Conservation (phyloP, 2,888 invertebrate genomes). For the Spialia ferax region DNA sequence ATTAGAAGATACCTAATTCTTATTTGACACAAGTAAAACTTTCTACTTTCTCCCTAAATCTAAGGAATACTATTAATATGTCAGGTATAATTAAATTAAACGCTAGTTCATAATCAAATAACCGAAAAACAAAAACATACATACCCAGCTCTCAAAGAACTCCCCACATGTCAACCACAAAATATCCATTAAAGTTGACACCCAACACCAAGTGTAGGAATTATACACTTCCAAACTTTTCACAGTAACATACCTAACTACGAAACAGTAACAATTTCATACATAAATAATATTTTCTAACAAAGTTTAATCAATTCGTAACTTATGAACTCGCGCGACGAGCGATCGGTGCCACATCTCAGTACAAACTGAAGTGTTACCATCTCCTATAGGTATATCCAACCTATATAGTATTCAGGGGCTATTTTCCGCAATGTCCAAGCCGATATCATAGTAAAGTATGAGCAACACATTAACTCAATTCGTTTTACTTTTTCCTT, state of each 20-base stretch:
- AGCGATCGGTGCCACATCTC: background rate
- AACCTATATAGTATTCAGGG: background rate
- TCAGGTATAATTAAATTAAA: background rate
- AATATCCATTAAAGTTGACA: slow-evolving; percentile 8
- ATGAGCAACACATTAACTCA: slow-evolving; percentile 14
- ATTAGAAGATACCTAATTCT: too few species aligned
- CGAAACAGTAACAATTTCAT: background rate
- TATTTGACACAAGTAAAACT: too few species aligned
- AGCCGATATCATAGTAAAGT: slow-evolving; percentile 2
- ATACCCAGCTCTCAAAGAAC: slow-evolving; percentile 5
- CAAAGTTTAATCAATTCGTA: background rate
- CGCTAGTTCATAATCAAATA: background rate
- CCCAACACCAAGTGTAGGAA: background rate
- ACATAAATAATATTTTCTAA: background rate
- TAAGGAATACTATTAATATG: too few species aligned
- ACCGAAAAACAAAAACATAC: background rate
- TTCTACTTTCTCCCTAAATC: too few species aligned
- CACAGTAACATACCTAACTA: background rate
- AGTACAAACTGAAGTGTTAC: background rate
- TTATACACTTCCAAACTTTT: background rate
- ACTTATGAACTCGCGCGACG: background rate
- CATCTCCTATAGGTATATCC: background rate
- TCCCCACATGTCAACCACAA: background rate
- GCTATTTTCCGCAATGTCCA: slow-evolving; percentile 5
- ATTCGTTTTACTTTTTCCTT: slow-evolving; percentile 18